Conservation (phyloP, 2,888 invertebrate genomes). For the Acleris literana region DNA sequence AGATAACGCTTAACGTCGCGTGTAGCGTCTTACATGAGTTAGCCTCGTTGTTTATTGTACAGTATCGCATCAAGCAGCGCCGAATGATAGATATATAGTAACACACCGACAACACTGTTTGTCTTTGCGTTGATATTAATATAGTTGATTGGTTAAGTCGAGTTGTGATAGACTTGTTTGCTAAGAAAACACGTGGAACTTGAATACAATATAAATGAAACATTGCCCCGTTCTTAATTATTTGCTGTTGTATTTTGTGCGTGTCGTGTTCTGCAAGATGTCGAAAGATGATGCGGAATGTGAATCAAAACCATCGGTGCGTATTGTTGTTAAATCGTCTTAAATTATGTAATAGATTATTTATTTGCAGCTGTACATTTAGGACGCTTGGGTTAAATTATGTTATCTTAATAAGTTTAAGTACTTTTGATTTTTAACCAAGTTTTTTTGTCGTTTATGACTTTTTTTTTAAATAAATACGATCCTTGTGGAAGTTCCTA, state of each 20-base stretch:
- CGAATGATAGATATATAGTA: conserved; percentile 24
- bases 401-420: no score
- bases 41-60: neutral
- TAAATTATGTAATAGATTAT: no score
- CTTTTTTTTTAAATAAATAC: no score
- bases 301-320: conserved; percentile 41
- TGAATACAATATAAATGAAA: conserved; percentile 38
- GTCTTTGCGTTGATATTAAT: conserved; percentile 28
- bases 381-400: no score
- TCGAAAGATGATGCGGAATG: conserved; percentile 41
- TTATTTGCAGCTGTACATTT: no score
- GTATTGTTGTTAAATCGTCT: conserved; percentile 32
- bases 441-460: no score
- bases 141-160: conserved; percentile 38
- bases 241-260: conserved; percentile 23
- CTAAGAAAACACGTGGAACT: conserved; percentile 41
- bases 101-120: conserved; percentile 26
- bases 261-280: conserved; percentile 41
- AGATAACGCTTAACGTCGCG: neutral
- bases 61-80: conserved; percentile 8
- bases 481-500: no score
- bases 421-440: no score
- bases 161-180: conserved; percentile 41
- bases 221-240: conserved; percentile 25
- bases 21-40: neutral